Evolutionary conservation across 2,113 vertebrate genomes (phyloP).

Genomic region (Amblyornis subalaris): DNA sequence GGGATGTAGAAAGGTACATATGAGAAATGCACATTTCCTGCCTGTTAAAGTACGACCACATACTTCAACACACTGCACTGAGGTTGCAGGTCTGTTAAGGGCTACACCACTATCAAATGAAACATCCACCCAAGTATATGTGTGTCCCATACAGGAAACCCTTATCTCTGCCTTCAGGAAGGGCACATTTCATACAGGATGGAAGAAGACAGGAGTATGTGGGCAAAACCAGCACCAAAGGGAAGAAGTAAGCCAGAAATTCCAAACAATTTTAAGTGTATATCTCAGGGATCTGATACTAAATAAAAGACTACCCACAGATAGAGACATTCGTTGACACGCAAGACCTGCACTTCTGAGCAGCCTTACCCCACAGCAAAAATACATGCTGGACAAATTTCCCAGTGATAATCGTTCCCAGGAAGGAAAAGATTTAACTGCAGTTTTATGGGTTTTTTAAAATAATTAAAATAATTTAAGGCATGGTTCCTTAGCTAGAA

Average conservation of each 20-base stretch:
- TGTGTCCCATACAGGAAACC: neutral
- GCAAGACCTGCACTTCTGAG: rapidly evolving
- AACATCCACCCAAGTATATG: rapidly evolving
- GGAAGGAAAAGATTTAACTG: neutral
- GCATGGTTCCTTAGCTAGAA: neutral
- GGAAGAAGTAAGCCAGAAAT: neutral
- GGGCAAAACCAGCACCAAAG: neutral
- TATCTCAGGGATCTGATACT: neutral
- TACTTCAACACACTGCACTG: neutral
- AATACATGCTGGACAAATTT: neutral
- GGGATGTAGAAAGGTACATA: neutral
- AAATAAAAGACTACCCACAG: neutral
- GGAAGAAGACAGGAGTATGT: neutral
- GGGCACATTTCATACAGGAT: neutral
- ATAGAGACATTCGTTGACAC: neutral
- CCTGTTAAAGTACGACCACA: neutral
- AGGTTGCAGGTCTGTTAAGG: neutral
- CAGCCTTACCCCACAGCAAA: neutral
- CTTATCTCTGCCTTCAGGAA: neutral
- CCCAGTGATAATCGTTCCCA: neutral
- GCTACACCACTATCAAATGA: neutral
- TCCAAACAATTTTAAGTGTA: neutral
- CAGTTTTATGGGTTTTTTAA: neutral
- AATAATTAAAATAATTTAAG: neutral
- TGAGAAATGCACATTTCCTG: neutral